Evolutionary conservation across 1,140 invertebrate genomes (phyloP), one percentile per base, ranked within the genome.

Genomic region (Ruditapes philippinarum): DNA sequence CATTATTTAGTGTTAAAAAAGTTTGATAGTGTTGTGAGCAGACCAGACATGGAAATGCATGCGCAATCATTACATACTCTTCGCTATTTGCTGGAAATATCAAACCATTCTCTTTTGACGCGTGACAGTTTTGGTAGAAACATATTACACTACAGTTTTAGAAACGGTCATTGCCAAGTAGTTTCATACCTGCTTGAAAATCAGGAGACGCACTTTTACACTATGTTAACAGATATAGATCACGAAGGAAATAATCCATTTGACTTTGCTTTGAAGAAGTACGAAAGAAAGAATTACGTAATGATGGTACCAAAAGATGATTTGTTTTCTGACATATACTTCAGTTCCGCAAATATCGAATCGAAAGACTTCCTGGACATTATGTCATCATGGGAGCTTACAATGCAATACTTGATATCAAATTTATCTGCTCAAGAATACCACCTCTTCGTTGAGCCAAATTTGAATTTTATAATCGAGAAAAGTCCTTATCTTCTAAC

Each of bases 341-440:
- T 33, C 7, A 33, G 1, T 4, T 51, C 1, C 22, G 51, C 49
- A 5, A 33, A 2, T 1, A 31, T 33, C 31, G 12, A 36, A 0
- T 31, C n/a, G n/a, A 12, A 54, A 25, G 31, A 9, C 17, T 14
- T n/a, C n/a, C n/a, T 9, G 7, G 7, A 31, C 2, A 19, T 78
- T 38, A 31, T 78, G 74, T 78, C 74, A 31, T 33, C 74, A 25
- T 78, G 74, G 74, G 74, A 78, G 19, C 22, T 78, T 11, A 25
- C n/a, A 11, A 3, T 78, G 28, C 33, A 36, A 22, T 49, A 33
- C 22, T 31, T 54, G 19, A 78, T 78, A 31, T 17, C 28, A 25
- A 78, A n/a, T 36, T 4, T 33, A 3, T 25, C 74, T 28, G 19
- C 4, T 28, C 0, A 9, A 51, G 19, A 73, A 22, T 78, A 51